Base-by-base conservation (phyloP, 2,888 invertebrate species). In the Spialia ferax region DNA sequence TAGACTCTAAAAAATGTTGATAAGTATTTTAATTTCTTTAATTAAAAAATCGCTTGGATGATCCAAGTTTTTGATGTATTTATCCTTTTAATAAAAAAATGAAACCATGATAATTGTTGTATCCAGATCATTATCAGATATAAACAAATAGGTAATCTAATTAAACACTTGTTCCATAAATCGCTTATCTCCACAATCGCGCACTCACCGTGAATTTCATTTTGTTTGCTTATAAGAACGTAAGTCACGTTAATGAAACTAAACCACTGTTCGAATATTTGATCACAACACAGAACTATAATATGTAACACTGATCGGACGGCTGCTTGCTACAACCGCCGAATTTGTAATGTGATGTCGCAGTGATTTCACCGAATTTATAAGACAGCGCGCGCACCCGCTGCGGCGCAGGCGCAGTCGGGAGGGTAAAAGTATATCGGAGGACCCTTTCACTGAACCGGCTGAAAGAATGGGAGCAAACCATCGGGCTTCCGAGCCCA, bases 201-300 rank as follows among this genome's bases (percentile, higher is more conserved):
- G 78, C 85, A 93, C 94, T 94, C 93, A 94, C 94, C 93, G 89
- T 92, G 88, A 90, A 89, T 91, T 94, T 93, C 94, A 94, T 94
- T 84, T 86, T 88, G 80, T 77, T 83, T 74, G 86, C 83, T 91
- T 91, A 85, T 90, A 80, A 73, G 76, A 83, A 87, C 83, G 80
- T 85, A 79, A 75, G 76, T 77, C 83, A 80, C 86, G 87, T 84
- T 82, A 83, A 80, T 71, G 84, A 85, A 89, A 90, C 91, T 93
- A 91, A 88, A 88, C 83, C 89, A 91, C 90, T 88, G 76, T 77
- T 80, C 82, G 77, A 78, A 79, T 81, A 79, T 81, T 79, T 75
- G 74, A 78, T 74, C 81, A 86, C 84, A 81, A 84, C 85, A 85
- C 76, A 78, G 79, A 82, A 81, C 76, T 75, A 81, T 83, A 48